Conservation (phyloP, 2,113 vertebrate species). For the Podiceps cristatus region DNA sequence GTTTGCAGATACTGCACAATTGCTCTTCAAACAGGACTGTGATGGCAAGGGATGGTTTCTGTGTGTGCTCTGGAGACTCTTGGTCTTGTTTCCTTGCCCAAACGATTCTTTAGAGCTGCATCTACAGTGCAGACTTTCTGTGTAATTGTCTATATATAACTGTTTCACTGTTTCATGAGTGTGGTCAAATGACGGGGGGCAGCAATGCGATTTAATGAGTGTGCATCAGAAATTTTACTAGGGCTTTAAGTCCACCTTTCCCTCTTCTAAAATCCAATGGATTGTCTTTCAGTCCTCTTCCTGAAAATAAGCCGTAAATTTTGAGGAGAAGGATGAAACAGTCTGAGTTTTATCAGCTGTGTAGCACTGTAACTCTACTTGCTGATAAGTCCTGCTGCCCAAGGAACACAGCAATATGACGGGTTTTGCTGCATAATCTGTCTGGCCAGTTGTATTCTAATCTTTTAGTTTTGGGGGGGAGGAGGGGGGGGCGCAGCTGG, state of each 20-base stretch:
- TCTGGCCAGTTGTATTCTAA: slow-evolving; percentile 39
- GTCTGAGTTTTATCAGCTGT: neutral
- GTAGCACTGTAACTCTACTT: neutral
- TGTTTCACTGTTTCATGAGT: neutral
- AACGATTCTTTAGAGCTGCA: neutral
- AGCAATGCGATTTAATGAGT: neutral
- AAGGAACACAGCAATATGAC: neutral
- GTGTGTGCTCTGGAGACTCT: neutral
- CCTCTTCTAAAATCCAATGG: fast-evolving
- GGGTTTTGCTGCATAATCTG: slow-evolving; percentile 34
- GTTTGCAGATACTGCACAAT: neutral
- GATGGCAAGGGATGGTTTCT: neutral
- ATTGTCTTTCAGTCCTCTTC: neutral
- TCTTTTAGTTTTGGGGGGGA: neutral
- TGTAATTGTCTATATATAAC: no score
- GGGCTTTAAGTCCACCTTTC: neutral
- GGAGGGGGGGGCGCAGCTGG: neutral
- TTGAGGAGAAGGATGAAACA: neutral
- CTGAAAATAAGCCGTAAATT: neutral
- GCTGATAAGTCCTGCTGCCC: neutral
- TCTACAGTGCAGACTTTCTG: fast-evolving
- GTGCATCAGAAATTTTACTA: neutral
- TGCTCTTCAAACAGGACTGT: neutral
- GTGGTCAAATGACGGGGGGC: fast-evolving
- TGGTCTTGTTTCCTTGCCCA: neutral